A percentile compares a stretch with the other conserved stretches of the same genome.
Conservation (phyloP, 1,140 invertebrate species). For the Melanaphis sacchari region DNA sequence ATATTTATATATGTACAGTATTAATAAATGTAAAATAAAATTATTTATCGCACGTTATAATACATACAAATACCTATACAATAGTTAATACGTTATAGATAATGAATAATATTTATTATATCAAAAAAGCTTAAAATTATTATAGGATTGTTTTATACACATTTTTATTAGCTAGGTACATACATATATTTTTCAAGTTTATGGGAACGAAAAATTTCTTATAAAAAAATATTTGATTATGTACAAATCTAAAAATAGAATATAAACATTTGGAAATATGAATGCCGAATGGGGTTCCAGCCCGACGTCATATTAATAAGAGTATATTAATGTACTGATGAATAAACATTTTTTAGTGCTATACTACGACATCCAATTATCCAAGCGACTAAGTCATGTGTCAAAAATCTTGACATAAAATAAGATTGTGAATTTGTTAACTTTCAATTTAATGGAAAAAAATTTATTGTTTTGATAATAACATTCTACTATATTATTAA, state of each 20-base stretch:
- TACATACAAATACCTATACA: background rate
- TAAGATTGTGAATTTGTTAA: background rate
- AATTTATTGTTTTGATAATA: no score
- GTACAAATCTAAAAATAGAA: background rate
- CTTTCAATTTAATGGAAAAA: background rate
- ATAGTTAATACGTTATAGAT: background rate
- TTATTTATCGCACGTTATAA: background rate
- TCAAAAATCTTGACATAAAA: background rate
- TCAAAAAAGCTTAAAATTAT: background rate
- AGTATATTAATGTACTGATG: background rate
- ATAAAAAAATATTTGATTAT: no score
- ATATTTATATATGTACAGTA: background rate
- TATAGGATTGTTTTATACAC: background rate
- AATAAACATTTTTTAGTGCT: background rate
- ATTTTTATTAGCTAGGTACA: no score
- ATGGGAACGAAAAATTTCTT: no score
- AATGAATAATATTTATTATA: background rate
- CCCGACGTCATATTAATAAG: background rate
- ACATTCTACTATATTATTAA: background rate
- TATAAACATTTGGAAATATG: background rate
- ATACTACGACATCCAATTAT: background rate
- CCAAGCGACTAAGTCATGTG: background rate
- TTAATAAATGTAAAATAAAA: background rate
- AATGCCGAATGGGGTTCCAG: background rate
- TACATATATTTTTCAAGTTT: no score